Conservation (phyloP, 2,888 invertebrate species). For the Drosophila stalkeri region DNA sequence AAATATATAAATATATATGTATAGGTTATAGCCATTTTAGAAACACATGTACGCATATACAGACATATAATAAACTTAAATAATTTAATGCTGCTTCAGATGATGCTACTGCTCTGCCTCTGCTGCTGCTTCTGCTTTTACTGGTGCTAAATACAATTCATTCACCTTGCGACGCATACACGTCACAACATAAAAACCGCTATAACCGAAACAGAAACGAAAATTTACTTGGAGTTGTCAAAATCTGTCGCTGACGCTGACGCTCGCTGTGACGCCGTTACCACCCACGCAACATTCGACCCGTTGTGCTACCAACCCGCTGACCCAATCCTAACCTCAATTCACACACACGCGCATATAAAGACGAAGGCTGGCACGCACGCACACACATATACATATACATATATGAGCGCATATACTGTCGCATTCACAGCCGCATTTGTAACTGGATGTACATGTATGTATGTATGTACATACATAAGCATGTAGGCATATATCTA, state of each 20-base stretch:
- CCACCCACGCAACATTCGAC: constrained; percentile 66
- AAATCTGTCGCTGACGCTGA: constrained; percentile 38
- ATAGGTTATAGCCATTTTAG: not conserved
- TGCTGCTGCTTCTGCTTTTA: not conserved
- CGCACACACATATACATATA: constrained; percentile 14
- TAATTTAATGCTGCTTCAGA: not conserved
- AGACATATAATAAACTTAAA: not conserved
- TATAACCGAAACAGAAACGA: constrained; percentile 41
- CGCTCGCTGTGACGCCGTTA: constrained; percentile 48
- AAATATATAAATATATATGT: not conserved
- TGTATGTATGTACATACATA: not conserved
- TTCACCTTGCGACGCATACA: constrained; percentile 62
- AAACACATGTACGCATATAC: not conserved
- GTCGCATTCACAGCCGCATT: constrained; percentile 41
- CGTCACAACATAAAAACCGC: constrained; percentile 58
- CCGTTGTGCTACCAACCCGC: constrained; percentile 72
- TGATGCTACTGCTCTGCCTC: not conserved
- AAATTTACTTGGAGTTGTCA: constrained; percentile 49
- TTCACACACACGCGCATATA: constrained; percentile 25
- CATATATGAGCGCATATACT: constrained; percentile 28
- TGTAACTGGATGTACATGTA: constrained; percentile 30
- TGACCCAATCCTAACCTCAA: constrained; percentile 67
- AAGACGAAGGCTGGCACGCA: not conserved
- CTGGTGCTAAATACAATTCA: constrained; percentile 49
- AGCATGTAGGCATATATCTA: not conserved